phyloP scores from a whole-genome alignment of 2,888 invertebrate species.

The Orthosia incerta region DNA sequence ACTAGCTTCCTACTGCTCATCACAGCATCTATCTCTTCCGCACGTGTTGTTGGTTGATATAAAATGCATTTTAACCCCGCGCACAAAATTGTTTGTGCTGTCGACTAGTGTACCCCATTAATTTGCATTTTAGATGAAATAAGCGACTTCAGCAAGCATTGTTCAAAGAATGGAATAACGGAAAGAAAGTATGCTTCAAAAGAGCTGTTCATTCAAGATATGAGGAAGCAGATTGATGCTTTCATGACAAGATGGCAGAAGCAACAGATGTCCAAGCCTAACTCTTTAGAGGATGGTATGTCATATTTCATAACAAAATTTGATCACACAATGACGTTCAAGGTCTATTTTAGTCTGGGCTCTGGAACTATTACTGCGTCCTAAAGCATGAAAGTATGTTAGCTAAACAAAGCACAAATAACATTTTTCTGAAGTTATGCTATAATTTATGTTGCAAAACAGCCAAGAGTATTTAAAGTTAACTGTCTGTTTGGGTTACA shows the following conservation, averaged over 20 bases:
- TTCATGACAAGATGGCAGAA: slow-evolving; percentile 81
- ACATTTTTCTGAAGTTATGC: background rate
- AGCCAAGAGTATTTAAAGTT: too few species aligned
- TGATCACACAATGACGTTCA: too few species aligned
- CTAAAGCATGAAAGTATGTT: background rate
- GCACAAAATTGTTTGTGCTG: too few species aligned
- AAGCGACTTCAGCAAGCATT: slow-evolving; percentile 81
- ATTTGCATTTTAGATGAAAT: slow-evolving; percentile 80
- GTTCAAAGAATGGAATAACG: slow-evolving; percentile 68
- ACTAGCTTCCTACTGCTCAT: too few species aligned
- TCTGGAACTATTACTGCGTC: too few species aligned
- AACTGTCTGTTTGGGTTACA: too few species aligned
- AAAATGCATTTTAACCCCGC: too few species aligned
- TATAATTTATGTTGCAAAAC: background rate
- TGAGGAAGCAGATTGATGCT: slow-evolving; percentile 73
- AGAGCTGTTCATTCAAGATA: slow-evolving; percentile 72
- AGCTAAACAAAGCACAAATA: background rate
- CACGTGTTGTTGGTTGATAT: too few species aligned
- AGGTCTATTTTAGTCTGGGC: too few species aligned
- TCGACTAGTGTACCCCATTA: too few species aligned
- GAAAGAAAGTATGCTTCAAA: slow-evolving; percentile 68
- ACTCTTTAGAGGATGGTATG: slow-evolving; percentile 44
- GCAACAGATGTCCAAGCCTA: slow-evolving; percentile 74
- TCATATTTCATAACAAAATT: too few species aligned
- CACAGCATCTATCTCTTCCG: too few species aligned